Evolutionary conservation across 2,888 invertebrate genomes (phyloP).

Genomic region (Aphodius granarius): DNA sequence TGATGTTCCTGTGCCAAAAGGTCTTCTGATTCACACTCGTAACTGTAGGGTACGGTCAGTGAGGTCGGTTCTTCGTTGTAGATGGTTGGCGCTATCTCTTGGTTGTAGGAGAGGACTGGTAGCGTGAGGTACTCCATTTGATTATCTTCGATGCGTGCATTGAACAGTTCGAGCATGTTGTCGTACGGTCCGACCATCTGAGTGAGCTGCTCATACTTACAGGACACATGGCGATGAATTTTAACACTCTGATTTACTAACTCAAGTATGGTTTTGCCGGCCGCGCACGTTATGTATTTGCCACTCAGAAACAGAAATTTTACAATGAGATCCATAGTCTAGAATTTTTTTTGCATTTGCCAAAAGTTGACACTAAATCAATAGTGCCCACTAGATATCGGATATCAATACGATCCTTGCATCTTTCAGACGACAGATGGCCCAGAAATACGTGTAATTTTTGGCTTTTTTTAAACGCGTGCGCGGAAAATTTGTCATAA

Average conservation of each 20-base stretch:
- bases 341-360: slow-evolving; percentile 23
- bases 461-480: neutral
- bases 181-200: slow-evolving; percentile 30
- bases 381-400: slow-evolving; percentile 9
- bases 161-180: slow-evolving; percentile 29
- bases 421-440: neutral
- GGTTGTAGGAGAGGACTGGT: neutral
- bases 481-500: neutral
- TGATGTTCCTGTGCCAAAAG: neutral
- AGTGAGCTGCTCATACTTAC: slow-evolving; percentile 24
- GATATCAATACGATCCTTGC: neutral
- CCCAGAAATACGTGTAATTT: neutral
- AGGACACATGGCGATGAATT: slow-evolving; percentile 19
- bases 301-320: slow-evolving; percentile 33
- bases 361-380: slow-evolving; percentile 12
- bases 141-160: slow-evolving; percentile 21
- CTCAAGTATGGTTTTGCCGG: slow-evolving; percentile 30
- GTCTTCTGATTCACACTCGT: neutral
- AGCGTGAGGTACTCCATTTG: slow-evolving; percentile 8
- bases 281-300: slow-evolving; percentile 32
- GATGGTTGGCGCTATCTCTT: neutral
- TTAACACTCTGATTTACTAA: slow-evolving; percentile 27
- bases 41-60: neutral
- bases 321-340: slow-evolving; percentile 32
- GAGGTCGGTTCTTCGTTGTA: neutral